Evolutionary conservation across 2,797 vertebrate genomes (phyloP).

Genomic region (Apogon talboti): DNA sequence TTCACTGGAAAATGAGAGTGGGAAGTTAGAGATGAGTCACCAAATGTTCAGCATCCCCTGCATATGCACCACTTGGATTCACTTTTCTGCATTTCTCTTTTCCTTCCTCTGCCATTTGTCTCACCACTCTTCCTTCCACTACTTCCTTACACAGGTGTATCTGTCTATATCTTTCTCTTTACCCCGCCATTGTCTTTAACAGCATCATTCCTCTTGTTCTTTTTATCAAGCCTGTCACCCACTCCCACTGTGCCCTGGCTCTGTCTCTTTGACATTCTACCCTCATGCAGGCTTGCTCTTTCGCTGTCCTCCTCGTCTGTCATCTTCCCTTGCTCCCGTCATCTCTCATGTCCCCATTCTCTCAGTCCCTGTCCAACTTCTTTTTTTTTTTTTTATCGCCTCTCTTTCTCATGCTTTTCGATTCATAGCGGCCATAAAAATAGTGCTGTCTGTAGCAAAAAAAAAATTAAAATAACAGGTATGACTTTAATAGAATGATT

Average conservation of each 20-base stretch:
- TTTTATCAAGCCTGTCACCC: slow-evolving; percentile 43
- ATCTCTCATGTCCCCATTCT: slow-evolving; percentile 49
- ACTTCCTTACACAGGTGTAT: slow-evolving; percentile 5
- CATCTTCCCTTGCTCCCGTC: slow-evolving; percentile 52
- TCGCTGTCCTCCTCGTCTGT: slow-evolving; percentile 46
- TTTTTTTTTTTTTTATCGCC: slow-evolving; percentile 21
- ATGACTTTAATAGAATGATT: slow-evolving; percentile 16
- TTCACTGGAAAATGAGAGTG: slow-evolving; percentile 10
- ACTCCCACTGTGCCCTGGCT: slow-evolving; percentile 13
- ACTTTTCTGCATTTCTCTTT: slow-evolving; percentile 4
- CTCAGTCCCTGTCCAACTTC: slow-evolving; percentile 44
- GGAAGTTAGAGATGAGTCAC: slow-evolving; percentile 22
- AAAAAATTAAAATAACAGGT: neutral
- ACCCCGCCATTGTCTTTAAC: slow-evolving; percentile 35
- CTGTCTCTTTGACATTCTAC: slow-evolving; percentile 52
- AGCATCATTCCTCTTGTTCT: slow-evolving; percentile 38
- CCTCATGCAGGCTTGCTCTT: slow-evolving; percentile 38
- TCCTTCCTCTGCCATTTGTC: neutral
- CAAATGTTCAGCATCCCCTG: neutral
- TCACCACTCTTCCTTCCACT: neutral
- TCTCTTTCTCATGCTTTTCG: slow-evolving; percentile 4
- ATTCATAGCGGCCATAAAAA: slow-evolving; percentile 21
- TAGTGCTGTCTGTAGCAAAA: neutral
- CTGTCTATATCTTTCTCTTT: slow-evolving; percentile 21
- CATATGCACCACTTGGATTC: neutral